Conservation (phyloP, 2,797 vertebrate species). For the Botia almorhae region DNA sequence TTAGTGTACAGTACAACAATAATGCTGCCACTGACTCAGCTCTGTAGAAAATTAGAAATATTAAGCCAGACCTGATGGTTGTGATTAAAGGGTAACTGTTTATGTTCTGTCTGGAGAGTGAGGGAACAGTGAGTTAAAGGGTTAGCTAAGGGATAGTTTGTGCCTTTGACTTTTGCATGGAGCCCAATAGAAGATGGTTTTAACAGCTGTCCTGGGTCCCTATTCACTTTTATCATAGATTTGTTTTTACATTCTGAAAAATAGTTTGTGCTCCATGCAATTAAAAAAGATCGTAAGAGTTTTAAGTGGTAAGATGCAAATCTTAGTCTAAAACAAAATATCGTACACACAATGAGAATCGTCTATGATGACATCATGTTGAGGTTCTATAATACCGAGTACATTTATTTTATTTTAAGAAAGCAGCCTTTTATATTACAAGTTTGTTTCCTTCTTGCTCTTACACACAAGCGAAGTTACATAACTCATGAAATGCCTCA, state of each 20-base stretch:
- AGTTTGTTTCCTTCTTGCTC: constrained; percentile 29
- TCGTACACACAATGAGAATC: neutral
- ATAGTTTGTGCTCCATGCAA: neutral
- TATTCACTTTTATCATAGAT: neutral
- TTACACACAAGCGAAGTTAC: constrained; percentile 43
- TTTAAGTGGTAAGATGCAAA: neutral
- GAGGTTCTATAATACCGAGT: neutral
- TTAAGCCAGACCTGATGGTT: constrained; percentile 44
- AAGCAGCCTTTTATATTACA: neutral
- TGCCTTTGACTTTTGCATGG: neutral
- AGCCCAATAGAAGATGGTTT: neutral
- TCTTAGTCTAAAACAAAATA: neutral
- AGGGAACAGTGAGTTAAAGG: neutral
- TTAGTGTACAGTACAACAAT: constrained; percentile 30
- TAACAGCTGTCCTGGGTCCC: neutral
- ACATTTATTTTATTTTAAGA: neutral
- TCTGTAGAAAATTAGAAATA: constrained; percentile 43
- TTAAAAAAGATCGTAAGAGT: neutral
- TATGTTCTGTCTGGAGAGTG: constrained; percentile 12
- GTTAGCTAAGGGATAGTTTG: neutral
- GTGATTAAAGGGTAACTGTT: constrained; percentile 31
- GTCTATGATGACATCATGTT: neutral
- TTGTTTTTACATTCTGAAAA: neutral
- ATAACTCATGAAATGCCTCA: constrained; percentile 40
- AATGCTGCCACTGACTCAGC: constrained; percentile 27